Evolutionary conservation across 2,797 vertebrate species (phyloP).

Genomic region (Manis pentadactyla): DNA sequence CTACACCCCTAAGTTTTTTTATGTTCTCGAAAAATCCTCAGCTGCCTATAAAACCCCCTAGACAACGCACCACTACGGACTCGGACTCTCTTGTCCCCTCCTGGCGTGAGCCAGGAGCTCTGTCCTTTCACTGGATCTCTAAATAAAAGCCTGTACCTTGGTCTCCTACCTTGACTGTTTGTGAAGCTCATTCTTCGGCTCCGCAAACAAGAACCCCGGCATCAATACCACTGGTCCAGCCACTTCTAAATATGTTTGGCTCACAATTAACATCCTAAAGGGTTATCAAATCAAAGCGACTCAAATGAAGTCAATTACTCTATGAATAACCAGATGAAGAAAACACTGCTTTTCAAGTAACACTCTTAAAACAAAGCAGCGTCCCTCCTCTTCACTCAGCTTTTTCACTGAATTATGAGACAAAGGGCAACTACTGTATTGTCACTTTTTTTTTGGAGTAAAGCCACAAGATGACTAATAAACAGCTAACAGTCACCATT

Average conservation of each 20-base stretch:
- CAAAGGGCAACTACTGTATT: conserved; percentile 81
- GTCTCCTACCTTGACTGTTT: too few species aligned
- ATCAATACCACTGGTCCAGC: background rate
- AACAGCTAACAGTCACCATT: conserved; percentile 83
- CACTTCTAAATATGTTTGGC: background rate
- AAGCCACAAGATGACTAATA: conserved; percentile 86
- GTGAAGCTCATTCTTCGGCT: too few species aligned
- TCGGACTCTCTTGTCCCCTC: too few species aligned
- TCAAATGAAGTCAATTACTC: conserved; percentile 4
- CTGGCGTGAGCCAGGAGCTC: too few species aligned
- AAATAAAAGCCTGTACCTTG: too few species aligned
- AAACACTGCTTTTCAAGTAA: background rate
- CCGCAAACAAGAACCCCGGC: too few species aligned
- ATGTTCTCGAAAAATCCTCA: too few species aligned
- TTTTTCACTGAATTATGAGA: conserved; percentile 80
- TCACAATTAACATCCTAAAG: background rate
- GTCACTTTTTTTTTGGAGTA: conserved; percentile 77
- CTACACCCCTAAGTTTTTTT: too few species aligned
- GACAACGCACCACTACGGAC: too few species aligned
- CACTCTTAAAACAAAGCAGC: conserved; percentile 58
- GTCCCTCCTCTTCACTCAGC: conserved; percentile 80
- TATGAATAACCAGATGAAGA: conserved; percentile 19
- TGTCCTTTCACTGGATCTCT: too few species aligned
- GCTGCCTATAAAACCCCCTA: too few species aligned
- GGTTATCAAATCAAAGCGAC: conserved; percentile 29